Evolutionary conservation across 2,113 vertebrate species (phyloP), one percentile per base, ranked within the genome.

Genomic region (Oreocharis arfaki): DNA sequence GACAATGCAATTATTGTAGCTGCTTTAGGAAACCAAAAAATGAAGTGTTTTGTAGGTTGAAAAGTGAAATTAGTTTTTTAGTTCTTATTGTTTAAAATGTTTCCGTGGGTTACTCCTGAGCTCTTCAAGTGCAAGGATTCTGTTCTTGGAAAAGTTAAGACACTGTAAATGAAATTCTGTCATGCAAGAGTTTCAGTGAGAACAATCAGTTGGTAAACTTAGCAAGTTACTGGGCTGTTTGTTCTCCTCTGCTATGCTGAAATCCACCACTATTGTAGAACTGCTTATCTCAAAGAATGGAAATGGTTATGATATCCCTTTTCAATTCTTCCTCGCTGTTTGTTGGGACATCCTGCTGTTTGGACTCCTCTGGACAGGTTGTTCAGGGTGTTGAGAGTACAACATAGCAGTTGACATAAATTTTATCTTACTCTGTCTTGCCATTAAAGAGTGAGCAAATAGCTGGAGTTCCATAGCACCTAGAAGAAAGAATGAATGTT

Each of bases 171-270:
- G 47, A 39, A 55, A 20, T 82, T 65, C 18, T 74, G 6, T 64
- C 2, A 0, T 65, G 53, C 4, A 5, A 17, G 64, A 1, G 0
- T 47, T 50, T 81, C 35, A 33, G 4, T 50, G 35, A 77, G 60
- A 87, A 47, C 18, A 39, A 82, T 49, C 47, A 56, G 13, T 12
- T 37, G 46, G 18, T 28, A 52, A 83, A 61, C 6, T 11, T 28
- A 56, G 37, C 5, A 52, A 49, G 37, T 68, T 57, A 44, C 30
- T 49, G 35, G 42, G 26, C 19, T 63, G 11, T 1, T 59, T 83
- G 26, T 84, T 60, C 39, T 89, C 19, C 30, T 57, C 33, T 84
- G 26, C 49, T 61, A 2, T 83, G 57, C 67, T 89, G 65, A 67
- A 80, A 84, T 68, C 21, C 37, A 59, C 13, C 6, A 2, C 65